A percentile compares a stretch with the other conserved stretches of the same genome.
Evolutionary conservation across 2,888 invertebrate genomes (phyloP).

Genomic region (Onchidella celtica): DNA sequence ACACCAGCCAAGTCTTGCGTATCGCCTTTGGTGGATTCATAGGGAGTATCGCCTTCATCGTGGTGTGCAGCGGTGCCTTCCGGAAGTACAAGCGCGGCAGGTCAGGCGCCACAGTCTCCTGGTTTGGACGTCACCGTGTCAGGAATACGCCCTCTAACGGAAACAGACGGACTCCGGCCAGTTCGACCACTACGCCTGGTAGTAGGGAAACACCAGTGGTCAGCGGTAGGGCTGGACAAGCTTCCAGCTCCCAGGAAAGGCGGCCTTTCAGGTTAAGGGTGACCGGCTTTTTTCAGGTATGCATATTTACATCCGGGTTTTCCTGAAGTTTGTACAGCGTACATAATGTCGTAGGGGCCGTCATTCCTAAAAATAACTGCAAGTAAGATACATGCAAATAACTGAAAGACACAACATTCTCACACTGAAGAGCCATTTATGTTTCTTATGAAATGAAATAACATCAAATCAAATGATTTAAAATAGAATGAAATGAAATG

Average conservation of each 20-base stretch:
- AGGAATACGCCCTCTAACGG: neutral
- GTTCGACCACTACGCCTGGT: neutral
- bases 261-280: conserved; percentile 19
- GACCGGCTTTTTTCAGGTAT: conserved; percentile 24
- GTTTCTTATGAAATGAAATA: too few relatives aligned
- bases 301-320: too few relatives aligned
- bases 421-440: too few relatives aligned
- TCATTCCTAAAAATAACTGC: too few relatives aligned
- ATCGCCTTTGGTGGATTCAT: conserved; percentile 30
- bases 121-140: neutral
- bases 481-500: too few relatives aligned
- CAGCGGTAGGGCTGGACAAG: neutral
- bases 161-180: neutral
- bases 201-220: neutral
- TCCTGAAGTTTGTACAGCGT: too few relatives aligned
- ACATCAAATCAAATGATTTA: too few relatives aligned
- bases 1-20: conserved; percentile 34
- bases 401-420: too few relatives aligned
- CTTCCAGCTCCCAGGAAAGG: neutral
- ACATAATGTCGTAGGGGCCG: too few relatives aligned
- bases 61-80: conserved; percentile 32
- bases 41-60: conserved; percentile 30
- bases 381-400: too few relatives aligned
- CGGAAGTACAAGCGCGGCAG: conserved; percentile 23
- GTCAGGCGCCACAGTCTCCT: neutral